Evolutionary conservation across 2,797 vertebrate species (phyloP).

Genomic region (Cephalopachus bancanus): DNA sequence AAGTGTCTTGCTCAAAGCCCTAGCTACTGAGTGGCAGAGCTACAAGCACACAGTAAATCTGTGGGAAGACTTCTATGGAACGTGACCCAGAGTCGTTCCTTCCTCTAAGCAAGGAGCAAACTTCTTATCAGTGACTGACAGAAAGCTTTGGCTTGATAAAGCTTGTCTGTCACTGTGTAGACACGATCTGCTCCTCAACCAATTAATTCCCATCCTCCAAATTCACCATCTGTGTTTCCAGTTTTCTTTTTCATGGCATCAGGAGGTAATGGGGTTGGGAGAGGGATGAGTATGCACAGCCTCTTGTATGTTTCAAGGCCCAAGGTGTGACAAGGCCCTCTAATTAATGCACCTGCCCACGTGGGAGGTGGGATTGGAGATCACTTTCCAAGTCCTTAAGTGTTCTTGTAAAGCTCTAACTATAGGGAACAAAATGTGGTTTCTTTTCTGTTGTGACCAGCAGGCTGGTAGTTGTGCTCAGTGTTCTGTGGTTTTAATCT

Average conservation of each 20-base stretch:
- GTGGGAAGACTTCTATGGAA: not conserved
- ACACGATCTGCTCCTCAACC: not conserved
- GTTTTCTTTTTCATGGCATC: not conserved
- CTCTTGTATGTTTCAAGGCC: not conserved
- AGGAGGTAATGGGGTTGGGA: not conserved
- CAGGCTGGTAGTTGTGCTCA: not conserved
- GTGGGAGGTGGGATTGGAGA: not conserved
- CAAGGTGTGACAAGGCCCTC: not conserved
- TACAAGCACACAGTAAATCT: not conserved
- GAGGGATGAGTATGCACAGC: not conserved
- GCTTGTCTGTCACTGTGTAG: rapidly evolving
- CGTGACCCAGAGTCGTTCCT: not conserved
- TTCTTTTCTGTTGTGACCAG: constrained; percentile 66
- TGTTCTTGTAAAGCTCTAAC: constrained; percentile 58
- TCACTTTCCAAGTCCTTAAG: not conserved
- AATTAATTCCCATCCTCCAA: not conserved
- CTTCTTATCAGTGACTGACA: not conserved
- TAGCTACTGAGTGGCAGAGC: not conserved
- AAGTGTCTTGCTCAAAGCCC: not conserved
- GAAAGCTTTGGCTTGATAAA: not conserved
- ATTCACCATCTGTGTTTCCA: not conserved
- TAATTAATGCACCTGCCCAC: not conserved
- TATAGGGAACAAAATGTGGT: constrained; percentile 60
- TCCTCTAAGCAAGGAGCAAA: not conserved
- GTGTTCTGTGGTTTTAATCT: constrained; percentile 64